Evolutionary conservation across 2,113 vertebrate genomes (phyloP).

Genomic region (Bungarus multicinctus): DNA sequence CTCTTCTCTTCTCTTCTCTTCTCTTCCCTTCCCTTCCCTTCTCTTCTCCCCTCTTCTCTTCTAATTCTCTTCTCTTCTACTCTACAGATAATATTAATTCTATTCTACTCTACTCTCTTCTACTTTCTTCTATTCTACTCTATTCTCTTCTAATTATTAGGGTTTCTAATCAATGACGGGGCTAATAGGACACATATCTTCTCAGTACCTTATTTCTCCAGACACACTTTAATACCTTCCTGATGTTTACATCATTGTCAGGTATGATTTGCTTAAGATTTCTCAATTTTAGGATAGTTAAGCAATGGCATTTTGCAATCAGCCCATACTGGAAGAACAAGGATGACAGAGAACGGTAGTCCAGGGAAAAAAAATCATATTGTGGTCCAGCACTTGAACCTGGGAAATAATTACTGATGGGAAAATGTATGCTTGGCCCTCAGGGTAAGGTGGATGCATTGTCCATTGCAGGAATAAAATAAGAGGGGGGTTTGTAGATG

Average conservation of each 20-base stretch:
- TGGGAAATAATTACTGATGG: conserved; percentile 45
- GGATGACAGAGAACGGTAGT: not conserved
- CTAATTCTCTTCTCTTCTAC: too few relatives aligned
- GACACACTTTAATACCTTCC: not conserved
- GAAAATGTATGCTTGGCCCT: conserved; percentile 31
- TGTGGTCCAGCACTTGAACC: conserved; percentile 33
- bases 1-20: too few relatives aligned
- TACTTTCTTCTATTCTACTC: too few relatives aligned
- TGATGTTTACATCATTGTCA: not conserved
- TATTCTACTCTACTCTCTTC: too few relatives aligned
- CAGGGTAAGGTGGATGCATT: conserved; percentile 24
- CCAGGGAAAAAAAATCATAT: conserved; percentile 5
- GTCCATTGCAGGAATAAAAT: conserved; percentile 18
- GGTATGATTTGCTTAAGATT: not conserved
- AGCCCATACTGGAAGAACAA: conserved; percentile 20
- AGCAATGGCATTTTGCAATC: conserved; percentile 27
- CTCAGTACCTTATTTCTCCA: not conserved
- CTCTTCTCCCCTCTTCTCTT: too few relatives aligned
- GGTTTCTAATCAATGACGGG: not conserved
- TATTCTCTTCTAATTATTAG: not conserved
- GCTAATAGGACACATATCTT: not conserved
- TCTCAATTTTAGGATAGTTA: conserved; percentile 13
- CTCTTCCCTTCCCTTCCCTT: too few relatives aligned
- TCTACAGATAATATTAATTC: too few relatives aligned
- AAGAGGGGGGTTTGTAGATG: conserved; percentile 24